phyloP scores from a whole-genome alignment of 1,140 invertebrate species.

The Vollenhovia emeryi region DNA sequence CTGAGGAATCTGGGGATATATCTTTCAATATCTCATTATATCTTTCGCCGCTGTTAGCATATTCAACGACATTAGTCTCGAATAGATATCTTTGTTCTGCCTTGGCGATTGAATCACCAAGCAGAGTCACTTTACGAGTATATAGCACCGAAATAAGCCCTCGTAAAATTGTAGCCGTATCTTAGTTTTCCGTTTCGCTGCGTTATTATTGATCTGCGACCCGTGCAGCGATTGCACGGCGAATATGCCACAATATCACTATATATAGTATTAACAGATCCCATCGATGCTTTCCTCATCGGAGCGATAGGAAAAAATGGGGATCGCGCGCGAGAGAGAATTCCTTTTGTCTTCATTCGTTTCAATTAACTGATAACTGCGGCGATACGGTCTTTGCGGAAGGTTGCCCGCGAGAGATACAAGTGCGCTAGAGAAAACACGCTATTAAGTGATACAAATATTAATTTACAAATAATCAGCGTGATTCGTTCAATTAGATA shows the following conservation, averaged over 20 bases:
- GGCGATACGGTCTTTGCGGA: conserved; percentile 1
- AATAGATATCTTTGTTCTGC: not conserved
- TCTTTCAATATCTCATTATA: conserved; percentile 1
- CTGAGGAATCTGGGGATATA: not conserved
- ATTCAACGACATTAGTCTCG: not conserved
- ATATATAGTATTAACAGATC: conserved; percentile 38
- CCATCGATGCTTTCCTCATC: not conserved
- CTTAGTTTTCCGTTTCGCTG: conserved; percentile 64
- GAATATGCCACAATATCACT: conserved; percentile 50
- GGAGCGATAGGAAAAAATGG: not conserved
- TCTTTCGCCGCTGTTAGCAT: not conserved
- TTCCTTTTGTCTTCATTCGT: not conserved
- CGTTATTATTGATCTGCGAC: conserved; percentile 58
- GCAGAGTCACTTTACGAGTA: not conserved
- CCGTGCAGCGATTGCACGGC: conserved; percentile 54
- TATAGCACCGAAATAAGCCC: not conserved
- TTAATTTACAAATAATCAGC: not conserved
- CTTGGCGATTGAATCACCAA: no score
- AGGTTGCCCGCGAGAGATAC: not conserved
- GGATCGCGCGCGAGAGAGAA: not conserved
- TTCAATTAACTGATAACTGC: conserved; percentile 47
- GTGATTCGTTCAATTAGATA: not conserved
- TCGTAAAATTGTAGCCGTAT: conserved; percentile 56
- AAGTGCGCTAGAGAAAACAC: not conserved
- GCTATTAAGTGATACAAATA: not conserved